phyloP scores from a whole-genome alignment of 2,888 invertebrate species.

The Tetranychus truncatus region DNA sequence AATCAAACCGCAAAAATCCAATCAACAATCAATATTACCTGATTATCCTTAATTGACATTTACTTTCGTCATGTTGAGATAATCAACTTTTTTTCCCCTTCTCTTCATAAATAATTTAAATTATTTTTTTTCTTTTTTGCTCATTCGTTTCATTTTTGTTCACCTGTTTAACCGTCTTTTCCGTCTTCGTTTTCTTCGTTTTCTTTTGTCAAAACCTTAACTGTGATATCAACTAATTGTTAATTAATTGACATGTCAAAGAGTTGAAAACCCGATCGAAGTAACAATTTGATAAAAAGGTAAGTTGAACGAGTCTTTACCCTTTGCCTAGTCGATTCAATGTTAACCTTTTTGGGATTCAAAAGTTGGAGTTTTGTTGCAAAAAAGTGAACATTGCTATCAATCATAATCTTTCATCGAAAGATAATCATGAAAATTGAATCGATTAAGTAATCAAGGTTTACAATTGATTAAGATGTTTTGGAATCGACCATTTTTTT shows the following conservation, averaged over 20 bases:
- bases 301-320: too few species aligned
- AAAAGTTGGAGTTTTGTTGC: too few species aligned
- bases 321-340: too few species aligned
- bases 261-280: too few species aligned
- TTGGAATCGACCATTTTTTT: neutral
- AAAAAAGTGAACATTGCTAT: neutral
- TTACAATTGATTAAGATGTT: neutral
- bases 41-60: neutral
- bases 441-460: neutral
- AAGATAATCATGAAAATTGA: neutral
- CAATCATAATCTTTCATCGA: neutral
- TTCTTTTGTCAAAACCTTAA: too few species aligned
- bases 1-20: neutral
- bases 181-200: too few species aligned
- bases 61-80: neutral
- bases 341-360: too few species aligned
- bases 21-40: neutral
- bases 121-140: neutral
- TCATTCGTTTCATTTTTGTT: too few species aligned
- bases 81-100: neutral
- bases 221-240: too few species aligned
- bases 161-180: too few species aligned
- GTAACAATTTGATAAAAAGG: too few species aligned
- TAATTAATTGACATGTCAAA: too few species aligned
- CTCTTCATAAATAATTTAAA: neutral